phyloP scores from a whole-genome alignment of 2,797 vertebrate species.

The Spea hammondii region DNA sequence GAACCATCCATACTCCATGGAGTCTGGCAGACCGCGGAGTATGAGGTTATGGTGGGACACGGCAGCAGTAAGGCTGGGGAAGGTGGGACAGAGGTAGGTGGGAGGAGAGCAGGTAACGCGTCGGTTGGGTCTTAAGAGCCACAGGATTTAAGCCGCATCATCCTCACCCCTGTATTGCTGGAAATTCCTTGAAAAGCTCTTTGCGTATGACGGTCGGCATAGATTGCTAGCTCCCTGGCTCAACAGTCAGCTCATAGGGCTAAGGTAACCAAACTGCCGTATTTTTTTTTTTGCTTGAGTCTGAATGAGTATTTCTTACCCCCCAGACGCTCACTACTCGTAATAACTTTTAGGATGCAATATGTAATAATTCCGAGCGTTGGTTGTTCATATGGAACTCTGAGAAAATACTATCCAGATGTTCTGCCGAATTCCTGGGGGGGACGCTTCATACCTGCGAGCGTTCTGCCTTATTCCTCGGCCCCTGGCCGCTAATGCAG shows the following conservation, averaged over 20 bases:
- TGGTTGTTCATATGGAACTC: constrained; percentile 54
- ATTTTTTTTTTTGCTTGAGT: not conserved
- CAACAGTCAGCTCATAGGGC: not conserved
- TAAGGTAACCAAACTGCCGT: not conserved
- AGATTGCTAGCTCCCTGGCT: constrained; percentile 15
- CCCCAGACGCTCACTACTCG: constrained; percentile 28
- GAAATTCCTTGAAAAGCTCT: no score
- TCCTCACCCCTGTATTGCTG: no score
- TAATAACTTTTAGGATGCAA: constrained; percentile 53
- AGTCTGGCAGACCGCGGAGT: no score
- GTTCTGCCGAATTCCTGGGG: constrained; percentile 56
- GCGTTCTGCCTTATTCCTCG: constrained; percentile 46
- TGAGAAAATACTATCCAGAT: constrained; percentile 61
- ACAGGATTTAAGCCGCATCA: no score
- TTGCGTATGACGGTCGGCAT: not conserved
- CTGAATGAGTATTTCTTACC: constrained; percentile 8
- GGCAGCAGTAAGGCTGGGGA: no score
- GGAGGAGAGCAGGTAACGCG: no score
- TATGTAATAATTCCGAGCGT: constrained; percentile 54
- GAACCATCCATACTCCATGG: no score
- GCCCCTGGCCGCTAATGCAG: constrained; percentile 51
- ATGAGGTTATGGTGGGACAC: no score
- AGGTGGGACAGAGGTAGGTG: no score
- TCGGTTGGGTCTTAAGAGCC: no score
- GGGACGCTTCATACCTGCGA: constrained; percentile 50